These are phyloP conservation scores for Coptotermes formosanus DNA, from an alignment of 1,140 invertebrate species.

Conservation along the genomic window DNA sequence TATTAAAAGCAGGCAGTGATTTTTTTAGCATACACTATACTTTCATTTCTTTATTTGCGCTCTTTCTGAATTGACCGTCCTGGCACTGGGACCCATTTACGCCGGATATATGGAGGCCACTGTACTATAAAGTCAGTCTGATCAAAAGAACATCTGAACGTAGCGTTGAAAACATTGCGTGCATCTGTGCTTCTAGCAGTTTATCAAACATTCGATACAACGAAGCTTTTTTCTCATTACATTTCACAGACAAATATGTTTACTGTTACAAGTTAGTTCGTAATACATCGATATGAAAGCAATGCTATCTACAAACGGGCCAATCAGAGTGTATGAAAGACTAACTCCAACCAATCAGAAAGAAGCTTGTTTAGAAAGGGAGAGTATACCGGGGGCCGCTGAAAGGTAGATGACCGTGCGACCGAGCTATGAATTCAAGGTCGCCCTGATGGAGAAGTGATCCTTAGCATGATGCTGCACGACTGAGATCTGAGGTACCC, in stretches of 20 bases:
- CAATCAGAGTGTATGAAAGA: neutral
- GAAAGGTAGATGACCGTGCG: slow-evolving; percentile 2
- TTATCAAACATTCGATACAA: neutral
- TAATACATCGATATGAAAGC: neutral
- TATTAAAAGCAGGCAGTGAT: too few relatives aligned
- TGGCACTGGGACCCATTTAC: too few relatives aligned
- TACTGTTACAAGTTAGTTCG: neutral
- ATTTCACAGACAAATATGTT: neutral
- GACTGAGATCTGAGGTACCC: neutral
- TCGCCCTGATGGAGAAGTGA: neutral
- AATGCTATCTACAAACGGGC: neutral
- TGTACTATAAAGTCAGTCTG: too few relatives aligned
- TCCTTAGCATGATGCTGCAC: neutral
- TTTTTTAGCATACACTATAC: too few relatives aligned
- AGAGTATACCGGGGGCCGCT: neutral
- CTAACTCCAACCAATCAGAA: neutral
- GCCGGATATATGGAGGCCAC: too few relatives aligned
- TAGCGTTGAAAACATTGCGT: too few relatives aligned
- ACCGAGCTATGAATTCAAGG: neutral
- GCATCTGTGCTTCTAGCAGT: neutral
- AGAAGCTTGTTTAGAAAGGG: neutral
- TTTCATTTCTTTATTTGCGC: too few relatives aligned
- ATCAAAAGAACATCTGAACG: too few relatives aligned
- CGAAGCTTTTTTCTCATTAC: neutral
- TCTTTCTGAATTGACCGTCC: too few relatives aligned